Conservation (phyloP, 2,888 invertebrate species). For the Ceramica pisi region DNA sequence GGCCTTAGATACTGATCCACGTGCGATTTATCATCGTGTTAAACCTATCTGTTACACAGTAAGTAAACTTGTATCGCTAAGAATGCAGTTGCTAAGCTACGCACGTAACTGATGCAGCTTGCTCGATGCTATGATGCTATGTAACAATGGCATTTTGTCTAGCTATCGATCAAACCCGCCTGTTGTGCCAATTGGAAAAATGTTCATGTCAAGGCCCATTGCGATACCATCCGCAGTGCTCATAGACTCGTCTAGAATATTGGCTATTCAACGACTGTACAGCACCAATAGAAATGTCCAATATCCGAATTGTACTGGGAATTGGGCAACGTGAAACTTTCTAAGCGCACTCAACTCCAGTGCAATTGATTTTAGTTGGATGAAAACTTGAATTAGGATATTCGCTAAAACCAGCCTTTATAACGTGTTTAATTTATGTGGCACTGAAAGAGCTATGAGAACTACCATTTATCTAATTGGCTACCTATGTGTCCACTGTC, state of each 20-base stretch:
- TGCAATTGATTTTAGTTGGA: constrained; percentile 48
- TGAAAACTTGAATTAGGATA: constrained; percentile 53
- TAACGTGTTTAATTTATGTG: constrained; percentile 44
- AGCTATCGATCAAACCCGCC: constrained; percentile 41
- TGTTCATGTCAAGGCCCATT: constrained; percentile 50
- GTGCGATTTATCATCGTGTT: constrained; percentile 59
- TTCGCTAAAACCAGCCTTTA: constrained; percentile 15
- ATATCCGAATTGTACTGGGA: constrained; percentile 51
- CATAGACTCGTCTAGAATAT: constrained; percentile 32
- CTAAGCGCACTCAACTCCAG: constrained; percentile 35
- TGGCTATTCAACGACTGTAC: constrained; percentile 20
- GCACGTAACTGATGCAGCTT: constrained; percentile 49
- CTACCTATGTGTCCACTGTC: constrained; percentile 20
- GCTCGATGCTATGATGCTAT: constrained; percentile 34
- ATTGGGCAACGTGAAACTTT: constrained; percentile 51
- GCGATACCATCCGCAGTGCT: constrained; percentile 37
- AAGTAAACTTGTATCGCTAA: constrained; percentile 60
- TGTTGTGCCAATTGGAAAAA: constrained; percentile 47
- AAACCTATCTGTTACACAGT: constrained; percentile 36
- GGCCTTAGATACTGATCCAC: constrained; percentile 54
- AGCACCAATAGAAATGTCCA: constrained; percentile 33
- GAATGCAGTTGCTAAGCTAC: constrained; percentile 59
- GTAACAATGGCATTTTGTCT: constrained; percentile 45
- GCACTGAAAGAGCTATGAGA: constrained; percentile 19
- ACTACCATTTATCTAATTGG: constrained; percentile 41